Evolutionary conservation across 1,140 invertebrate species (phyloP), one percentile per base, ranked within the genome.

Genomic region (Euura lappo): DNA sequence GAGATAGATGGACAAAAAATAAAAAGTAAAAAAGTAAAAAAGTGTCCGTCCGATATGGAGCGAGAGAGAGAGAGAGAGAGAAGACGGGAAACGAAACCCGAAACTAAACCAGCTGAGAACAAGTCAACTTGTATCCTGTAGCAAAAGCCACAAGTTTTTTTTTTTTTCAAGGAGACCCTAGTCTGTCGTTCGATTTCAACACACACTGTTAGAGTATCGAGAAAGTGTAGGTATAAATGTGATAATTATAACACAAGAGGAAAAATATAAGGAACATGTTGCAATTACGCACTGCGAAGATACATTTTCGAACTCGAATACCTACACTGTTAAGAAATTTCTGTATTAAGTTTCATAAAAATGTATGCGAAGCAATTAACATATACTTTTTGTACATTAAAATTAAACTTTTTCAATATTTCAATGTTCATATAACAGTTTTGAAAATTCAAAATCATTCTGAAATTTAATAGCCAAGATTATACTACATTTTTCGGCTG

Each of bases 81-180:
- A 60, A 8, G 51, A 60, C 51, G 51, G 51, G 13, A 60, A 60
- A 11, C 51, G 51, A 60, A 60, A 60, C 51, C 51, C 51, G 51
- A 60, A 60, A 60, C 51, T 60, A 11, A 28, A 28, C 28, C 8
- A 60, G 13, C 51, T 8, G 51, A 60, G 51, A 60, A 11, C 51
- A n/a, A 60, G 51, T 60, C 51, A 60, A 60, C 51, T n/a, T 60
- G 51, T 60, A 60, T 60, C 51, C 51, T 60, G 51, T 60, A 60
- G 10, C 13, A 60, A 60, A 3, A 60, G 51, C 51, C 51, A 60
- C 51, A 11, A n/a, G 51, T 60, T 60, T 28, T 28, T 28, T 28
- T 28, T 28, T 28, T 28, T 28, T 28, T 60, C 3, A 28, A 60
- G 51, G 51, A 60, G 8, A n/a, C 51, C 51, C 51, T 60, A 4